Evolutionary conservation across 1,140 invertebrate genomes (phyloP).

Genomic region (Aphis craccivora): DNA sequence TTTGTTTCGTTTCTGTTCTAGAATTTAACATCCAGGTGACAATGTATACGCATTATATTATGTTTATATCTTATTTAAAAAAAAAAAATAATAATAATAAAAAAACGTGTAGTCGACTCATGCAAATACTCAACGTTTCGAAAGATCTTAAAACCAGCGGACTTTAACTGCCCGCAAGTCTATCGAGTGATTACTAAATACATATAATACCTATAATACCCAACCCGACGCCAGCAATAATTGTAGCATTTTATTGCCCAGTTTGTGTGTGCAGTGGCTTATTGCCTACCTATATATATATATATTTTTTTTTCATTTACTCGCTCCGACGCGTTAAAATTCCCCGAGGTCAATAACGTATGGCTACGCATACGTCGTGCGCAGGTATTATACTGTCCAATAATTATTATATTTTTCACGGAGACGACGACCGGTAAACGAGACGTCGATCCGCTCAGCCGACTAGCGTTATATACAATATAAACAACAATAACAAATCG

Average conservation of each 20-base stretch:
- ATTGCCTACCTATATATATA: neutral
- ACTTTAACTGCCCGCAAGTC: neutral
- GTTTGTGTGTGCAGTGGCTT: neutral
- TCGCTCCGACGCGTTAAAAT: neutral
- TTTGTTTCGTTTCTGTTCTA: neutral
- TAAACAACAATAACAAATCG: neutral
- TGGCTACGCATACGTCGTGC: neutral
- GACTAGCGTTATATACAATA: neutral
- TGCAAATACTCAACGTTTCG: neutral
- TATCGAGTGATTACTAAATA: constrained; percentile 3
- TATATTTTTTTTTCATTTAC: constrained; percentile 17
- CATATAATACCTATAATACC: neutral
- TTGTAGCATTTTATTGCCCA: neutral
- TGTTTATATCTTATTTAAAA: neutral
- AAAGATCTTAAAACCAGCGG: neutral
- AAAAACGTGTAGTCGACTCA: neutral
- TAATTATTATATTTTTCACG: neutral
- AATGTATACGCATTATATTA: neutral
- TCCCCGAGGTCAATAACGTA: constrained; percentile 11
- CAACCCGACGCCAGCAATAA: neutral
- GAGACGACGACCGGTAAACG: constrained; percentile 3
- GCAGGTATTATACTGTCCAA: neutral
- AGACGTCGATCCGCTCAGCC: neutral
- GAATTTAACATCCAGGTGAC: neutral
- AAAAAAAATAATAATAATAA: neutral